Percentiles rank a stretch among this genome's conserved stretches.
Evolutionary conservation across 2,888 invertebrate genomes (phyloP).

Genomic region (Drosophila hamatofila): DNA sequence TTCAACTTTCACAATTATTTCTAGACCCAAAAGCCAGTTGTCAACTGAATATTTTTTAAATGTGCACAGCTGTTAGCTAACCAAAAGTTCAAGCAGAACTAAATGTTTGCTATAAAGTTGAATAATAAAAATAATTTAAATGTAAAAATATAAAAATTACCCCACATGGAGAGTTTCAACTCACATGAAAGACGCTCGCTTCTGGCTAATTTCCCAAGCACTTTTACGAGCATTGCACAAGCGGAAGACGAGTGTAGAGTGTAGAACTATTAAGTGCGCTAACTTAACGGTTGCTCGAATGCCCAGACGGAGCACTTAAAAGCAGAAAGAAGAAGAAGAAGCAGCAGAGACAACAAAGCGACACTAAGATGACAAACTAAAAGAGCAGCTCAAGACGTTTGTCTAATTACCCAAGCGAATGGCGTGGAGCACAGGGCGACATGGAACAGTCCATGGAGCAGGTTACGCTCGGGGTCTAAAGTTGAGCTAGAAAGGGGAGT

Average conservation of each 20-base stretch:
- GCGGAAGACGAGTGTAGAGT: conserved; percentile 19
- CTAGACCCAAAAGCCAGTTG: background rate
- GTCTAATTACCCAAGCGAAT: conserved; percentile 36
- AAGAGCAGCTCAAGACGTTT: conserved; percentile 26
- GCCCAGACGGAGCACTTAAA: conserved; percentile 14
- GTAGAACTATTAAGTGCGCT: conserved; percentile 70
- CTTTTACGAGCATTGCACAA: conserved; percentile 64
- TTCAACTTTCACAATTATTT: background rate
- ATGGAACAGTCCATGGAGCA: background rate
- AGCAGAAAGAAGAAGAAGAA: background rate
- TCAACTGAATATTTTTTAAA: background rate
- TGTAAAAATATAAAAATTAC: background rate
- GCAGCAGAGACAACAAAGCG: conserved; percentile 20
- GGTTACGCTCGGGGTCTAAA: conserved; percentile 9
- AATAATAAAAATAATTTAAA: background rate
- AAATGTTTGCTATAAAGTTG: background rate
- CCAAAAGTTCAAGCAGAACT: background rate
- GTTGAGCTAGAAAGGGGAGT: too few species aligned
- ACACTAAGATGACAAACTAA: conserved; percentile 40
- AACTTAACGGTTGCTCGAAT: conserved; percentile 70
- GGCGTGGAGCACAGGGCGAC: conserved; percentile 16
- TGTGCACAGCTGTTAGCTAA: background rate
- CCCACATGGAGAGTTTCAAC: background rate
- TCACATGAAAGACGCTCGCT: conserved; percentile 32
- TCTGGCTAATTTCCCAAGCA: conserved; percentile 53